Base-by-base conservation (phyloP, 1,140 invertebrate species). In the Bombus turneri region DNA sequence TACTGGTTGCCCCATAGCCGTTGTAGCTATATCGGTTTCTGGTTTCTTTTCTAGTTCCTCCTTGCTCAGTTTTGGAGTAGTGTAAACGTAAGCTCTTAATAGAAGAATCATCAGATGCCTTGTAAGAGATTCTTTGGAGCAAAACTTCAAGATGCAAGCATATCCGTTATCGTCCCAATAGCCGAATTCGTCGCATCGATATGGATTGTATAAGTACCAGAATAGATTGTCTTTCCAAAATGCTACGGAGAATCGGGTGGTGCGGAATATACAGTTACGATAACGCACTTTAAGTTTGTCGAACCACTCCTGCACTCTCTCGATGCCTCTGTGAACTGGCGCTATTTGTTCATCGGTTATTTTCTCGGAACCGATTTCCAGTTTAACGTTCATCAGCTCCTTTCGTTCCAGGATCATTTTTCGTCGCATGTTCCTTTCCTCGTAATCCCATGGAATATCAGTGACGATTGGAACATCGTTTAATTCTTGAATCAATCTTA, bases 121-220 rank as follows among this genome's bases (percentile, higher is more conserved):
- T 13, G 72, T 93, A 2, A 94, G 78, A 0, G 93, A 90, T 2
- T 88, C 62, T 28, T 59, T 92, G 10, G 92, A 78, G 71, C 92
- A 93, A 73, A 94, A 93, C 53, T 94, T 94, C 3, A 91, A 57
- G 59, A 94, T 92, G 31, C 92, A 92, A 5, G 92, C 93, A 72
- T 66, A 80, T 2, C 94, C 94, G 0, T 71, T 3, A 47, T 94
- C 87, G 73, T 92, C 47, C 93, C 93, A 94, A 12, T 91, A 88
- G 4, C 94, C 94, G 69, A 86, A 92, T 34, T 92, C 41, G 72
- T 94, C 88, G 85, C 93, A 94, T 1, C 92, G 89, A 39, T 93
- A 94, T 0, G 94, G 93, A 76, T 94, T 94, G 77, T 93, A 94
- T 0, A 93, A 43, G 22, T 93, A 94, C 94, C 94, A 94, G 80